A percentile compares a stretch with the other conserved stretches of the same genome.
Conservation (phyloP, 2,888 invertebrate genomes). For the Homarus gammarus region DNA sequence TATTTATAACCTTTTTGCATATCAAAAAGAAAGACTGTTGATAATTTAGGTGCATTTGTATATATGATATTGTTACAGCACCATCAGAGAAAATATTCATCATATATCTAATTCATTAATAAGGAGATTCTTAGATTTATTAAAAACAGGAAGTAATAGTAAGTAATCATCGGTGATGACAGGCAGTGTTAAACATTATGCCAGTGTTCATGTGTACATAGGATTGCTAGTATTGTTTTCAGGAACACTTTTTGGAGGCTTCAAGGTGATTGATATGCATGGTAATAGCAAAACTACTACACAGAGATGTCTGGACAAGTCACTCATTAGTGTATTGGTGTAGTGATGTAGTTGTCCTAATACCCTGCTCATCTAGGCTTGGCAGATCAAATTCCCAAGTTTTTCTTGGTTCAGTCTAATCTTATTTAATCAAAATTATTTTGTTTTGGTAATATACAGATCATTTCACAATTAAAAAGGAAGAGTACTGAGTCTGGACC, state of each 20-base stretch:
- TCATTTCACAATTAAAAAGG: background rate
- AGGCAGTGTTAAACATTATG: background rate
- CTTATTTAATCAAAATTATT: conserved; percentile 11
- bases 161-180: background rate
- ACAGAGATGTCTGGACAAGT: conserved; percentile 36
- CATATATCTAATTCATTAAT: conserved; percentile 10
- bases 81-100: conserved; percentile 18
- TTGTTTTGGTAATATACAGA: conserved; percentile 11
- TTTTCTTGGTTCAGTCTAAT: conserved; percentile 38
- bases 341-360: conserved; percentile 52
- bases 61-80: conserved; percentile 50
- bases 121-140: conserved; percentile 2
- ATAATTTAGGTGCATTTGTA: conserved; percentile 40
- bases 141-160: background rate
- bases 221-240: background rate
- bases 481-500: conserved; percentile 1
- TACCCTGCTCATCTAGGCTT: conserved; percentile 49
- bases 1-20: conserved; percentile 30
- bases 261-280: conserved; percentile 25
- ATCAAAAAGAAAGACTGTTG: conserved; percentile 20
- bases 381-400: conserved; percentile 32
- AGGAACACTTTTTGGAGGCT: background rate
- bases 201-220: conserved; percentile 20
- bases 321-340: conserved; percentile 50
- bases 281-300: conserved; percentile 6